A percentile compares a stretch with the other conserved stretches of the same genome.
Conservation (phyloP, 2,888 invertebrate genomes). For the Odontothrips loti region DNA sequence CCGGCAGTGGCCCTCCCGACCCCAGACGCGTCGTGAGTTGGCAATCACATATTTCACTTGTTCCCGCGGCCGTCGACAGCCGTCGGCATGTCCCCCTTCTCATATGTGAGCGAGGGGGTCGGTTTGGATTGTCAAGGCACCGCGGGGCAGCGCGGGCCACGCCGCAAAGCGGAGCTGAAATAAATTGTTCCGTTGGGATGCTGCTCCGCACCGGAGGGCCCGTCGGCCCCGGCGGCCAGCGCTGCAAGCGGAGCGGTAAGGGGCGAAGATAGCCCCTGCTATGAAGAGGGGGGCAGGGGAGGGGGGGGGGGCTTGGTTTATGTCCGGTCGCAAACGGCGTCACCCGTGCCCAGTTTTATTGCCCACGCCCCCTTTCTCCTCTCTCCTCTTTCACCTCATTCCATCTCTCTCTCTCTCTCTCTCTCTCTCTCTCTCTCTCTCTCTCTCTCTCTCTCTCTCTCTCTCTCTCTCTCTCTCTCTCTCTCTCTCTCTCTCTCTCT, state of each 20-base stretch:
- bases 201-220: not conserved
- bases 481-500: not conserved
- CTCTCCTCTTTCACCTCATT: not conserved
- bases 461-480: not conserved
- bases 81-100: no score
- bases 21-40: no score
- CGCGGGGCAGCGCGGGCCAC: no score
- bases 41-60: no score
- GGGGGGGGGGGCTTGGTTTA: not conserved
- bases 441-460: not conserved
- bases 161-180: no score
- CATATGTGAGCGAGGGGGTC: no score
- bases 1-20: no score
- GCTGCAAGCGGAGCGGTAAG: not conserved
- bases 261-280: no score
- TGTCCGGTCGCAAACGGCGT: constrained; percentile 18
- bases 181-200: not conserved
- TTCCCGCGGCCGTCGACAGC: no score
- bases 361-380: not conserved
- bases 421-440: no score
- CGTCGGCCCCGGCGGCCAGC: not conserved
- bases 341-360: constrained; percentile 14
- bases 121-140: no score
- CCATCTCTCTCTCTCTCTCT: not conserved
- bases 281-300: not conserved